Conservation (phyloP, 2,113 vertebrate species). For the Gasterosteus nipponicus region DNA sequence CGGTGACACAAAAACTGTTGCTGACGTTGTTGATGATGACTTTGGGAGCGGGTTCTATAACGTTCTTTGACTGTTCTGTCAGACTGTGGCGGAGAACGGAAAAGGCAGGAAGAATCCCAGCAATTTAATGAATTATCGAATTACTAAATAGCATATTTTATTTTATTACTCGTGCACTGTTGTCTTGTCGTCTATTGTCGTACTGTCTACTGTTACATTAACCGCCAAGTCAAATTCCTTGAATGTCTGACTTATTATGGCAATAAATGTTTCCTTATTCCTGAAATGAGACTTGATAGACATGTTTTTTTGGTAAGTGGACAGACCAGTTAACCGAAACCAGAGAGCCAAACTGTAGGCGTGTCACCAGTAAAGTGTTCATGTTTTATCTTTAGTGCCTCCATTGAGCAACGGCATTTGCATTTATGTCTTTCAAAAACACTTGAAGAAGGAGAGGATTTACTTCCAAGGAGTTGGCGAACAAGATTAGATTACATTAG, state of each 20-base stretch:
- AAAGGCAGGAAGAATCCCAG: background rate
- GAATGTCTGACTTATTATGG: too few species aligned
- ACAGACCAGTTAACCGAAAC: background rate
- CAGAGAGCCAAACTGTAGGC: background rate
- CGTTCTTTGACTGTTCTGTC: conserved; percentile 27
- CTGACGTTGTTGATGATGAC: rapidly evolving
- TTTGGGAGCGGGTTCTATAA: conserved; percentile 3
- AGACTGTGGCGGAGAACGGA: conserved; percentile 5
- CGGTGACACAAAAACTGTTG: too few species aligned
- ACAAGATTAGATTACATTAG: background rate
- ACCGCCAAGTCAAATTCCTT: too few species aligned
- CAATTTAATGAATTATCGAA: background rate
- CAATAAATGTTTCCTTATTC: background rate
- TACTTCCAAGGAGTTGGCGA: too few species aligned
- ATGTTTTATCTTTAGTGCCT: background rate
- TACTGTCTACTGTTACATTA: too few species aligned
- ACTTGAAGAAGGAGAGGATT: background rate
- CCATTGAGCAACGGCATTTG: background rate
- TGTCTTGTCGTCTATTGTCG: too few species aligned
- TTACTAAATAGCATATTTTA: too few species aligned
- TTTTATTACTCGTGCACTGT: too few species aligned
- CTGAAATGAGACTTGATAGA: conserved; percentile 14
- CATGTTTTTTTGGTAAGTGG: background rate
- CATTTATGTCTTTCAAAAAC: background rate
- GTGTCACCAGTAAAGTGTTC: background rate